Conservation (phyloP, 37 sponge, comb jelly and placozoan species). For the Halisarca cf. caerulea region DNA sequence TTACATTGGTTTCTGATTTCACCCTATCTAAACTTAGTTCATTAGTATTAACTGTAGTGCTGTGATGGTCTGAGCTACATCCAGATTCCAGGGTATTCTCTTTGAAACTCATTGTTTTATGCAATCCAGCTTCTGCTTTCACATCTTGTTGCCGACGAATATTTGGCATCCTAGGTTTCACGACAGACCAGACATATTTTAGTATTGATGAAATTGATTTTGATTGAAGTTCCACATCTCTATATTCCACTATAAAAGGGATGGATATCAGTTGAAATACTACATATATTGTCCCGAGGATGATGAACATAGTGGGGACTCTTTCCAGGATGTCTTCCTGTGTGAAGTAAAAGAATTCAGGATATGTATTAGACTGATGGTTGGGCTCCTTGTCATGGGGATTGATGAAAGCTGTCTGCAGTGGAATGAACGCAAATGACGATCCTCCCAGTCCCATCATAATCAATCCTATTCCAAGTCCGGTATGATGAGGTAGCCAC, state of each 20-base stretch:
- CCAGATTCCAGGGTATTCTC: no score
- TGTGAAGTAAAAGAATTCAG: not conserved
- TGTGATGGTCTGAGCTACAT: no score
- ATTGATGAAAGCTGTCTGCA: constrained; percentile 41
- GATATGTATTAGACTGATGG: not conserved
- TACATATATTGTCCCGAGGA: not conserved
- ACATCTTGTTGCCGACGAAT: no score
- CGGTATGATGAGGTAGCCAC: constrained; percentile 41
- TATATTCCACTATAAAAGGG: not conserved
- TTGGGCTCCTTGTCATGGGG: constrained; percentile 26
- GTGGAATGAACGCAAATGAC: constrained; percentile 37
- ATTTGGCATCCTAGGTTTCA: not conserved
- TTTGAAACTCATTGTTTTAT: no score
- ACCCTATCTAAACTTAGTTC: no score
- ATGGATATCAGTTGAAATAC: not conserved
- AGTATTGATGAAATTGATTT: not conserved
- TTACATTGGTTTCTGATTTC: not conserved
- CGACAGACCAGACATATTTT: not conserved
- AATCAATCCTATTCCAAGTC: constrained; percentile 30
- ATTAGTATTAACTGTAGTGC: no score
- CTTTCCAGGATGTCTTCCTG: constrained; percentile 29
- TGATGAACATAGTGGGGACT: constrained; percentile 17
- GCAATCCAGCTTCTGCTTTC: no score
- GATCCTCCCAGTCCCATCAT: constrained; percentile 33
- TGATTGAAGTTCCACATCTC: no score